A percentile compares a stretch with the other conserved stretches of the same genome.
Evolutionary conservation across 2,888 invertebrate species (phyloP).

Genomic region (Apamea epomidion): DNA sequence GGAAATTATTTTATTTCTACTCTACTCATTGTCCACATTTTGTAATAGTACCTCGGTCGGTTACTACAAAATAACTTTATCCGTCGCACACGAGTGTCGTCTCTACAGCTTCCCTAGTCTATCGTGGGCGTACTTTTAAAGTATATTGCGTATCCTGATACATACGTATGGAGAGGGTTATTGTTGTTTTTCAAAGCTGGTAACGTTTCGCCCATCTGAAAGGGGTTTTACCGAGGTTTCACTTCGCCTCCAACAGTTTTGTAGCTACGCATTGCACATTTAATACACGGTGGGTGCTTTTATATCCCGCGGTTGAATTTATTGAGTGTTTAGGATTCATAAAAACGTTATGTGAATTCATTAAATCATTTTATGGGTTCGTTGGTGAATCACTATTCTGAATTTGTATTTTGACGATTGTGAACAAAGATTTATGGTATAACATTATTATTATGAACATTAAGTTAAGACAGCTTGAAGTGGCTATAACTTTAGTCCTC

Average conservation of each 20-base stretch:
- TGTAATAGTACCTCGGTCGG: not conserved
- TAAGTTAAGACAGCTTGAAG: not conserved
- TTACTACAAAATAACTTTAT: slow-evolving; percentile 12
- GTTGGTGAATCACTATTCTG: slow-evolving; percentile 72
- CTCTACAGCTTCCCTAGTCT: slow-evolving; percentile 73
- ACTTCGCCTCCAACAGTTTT: slow-evolving; percentile 81
- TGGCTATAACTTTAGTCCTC: not conserved
- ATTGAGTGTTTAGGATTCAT: slow-evolving; percentile 87
- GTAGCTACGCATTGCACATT: slow-evolving; percentile 77
- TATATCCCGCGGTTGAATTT: slow-evolving; percentile 82
- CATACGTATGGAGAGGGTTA: slow-evolving; percentile 84
- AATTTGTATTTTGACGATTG: slow-evolving; percentile 66
- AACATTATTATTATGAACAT: not conserved
- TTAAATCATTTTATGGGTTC: slow-evolving; percentile 74
- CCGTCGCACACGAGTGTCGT: slow-evolving; percentile 30
- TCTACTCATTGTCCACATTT: not conserved
- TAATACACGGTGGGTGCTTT: slow-evolving; percentile 76
- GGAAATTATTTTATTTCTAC: not conserved
- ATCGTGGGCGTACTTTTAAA: slow-evolving; percentile 79
- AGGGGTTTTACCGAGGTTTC: slow-evolving; percentile 79
- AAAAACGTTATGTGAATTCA: slow-evolving; percentile 85
- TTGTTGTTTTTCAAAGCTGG: slow-evolving; percentile 89
- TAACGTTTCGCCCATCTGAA: slow-evolving; percentile 79
- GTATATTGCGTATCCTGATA: slow-evolving; percentile 88
- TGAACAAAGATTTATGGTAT: slow-evolving; percentile 37